Evolutionary conservation across 1,140 invertebrate species (phyloP).

Genomic region (Phymorhynchus buccinoides): DNA sequence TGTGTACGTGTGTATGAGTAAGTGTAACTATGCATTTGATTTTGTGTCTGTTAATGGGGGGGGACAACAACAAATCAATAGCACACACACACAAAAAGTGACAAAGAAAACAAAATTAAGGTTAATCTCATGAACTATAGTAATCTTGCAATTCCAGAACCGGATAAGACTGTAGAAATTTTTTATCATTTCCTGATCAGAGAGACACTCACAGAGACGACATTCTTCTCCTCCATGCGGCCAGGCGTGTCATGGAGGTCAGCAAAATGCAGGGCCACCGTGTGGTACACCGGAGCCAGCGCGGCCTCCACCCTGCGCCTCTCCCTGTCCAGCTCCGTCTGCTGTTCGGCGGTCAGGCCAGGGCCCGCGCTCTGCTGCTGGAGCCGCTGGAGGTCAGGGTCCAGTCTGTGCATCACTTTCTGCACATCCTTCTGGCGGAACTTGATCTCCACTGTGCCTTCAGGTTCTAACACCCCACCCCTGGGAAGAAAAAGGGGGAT

Average conservation of each 20-base stretch:
- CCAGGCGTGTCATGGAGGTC: conserved; percentile 98
- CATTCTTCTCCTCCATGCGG: conserved; percentile 95
- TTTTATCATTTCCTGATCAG: too few species aligned
- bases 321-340: conserved; percentile 80
- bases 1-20: too few species aligned
- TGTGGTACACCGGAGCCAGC: conserved; percentile 88
- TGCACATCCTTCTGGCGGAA: conserved; percentile 88
- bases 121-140: too few species aligned
- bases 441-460: conserved; percentile 98
- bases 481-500: too few species aligned
- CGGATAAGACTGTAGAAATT: too few species aligned
- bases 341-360: conserved; percentile 74
- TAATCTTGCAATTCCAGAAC: too few species aligned
- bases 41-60: too few species aligned
- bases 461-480: conserved; percentile 95
- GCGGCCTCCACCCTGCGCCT: conserved; percentile 84
- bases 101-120: too few species aligned
- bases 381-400: conserved; percentile 69
- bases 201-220: conserved; percentile 81
- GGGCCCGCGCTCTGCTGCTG: conserved; percentile 65
- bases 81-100: too few species aligned
- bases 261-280: conserved; percentile 95
- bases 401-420: conserved; percentile 76
- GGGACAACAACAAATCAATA: too few species aligned
- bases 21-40: too few species aligned